These are phyloP conservation scores for Caenorhabditis doughertyi DNA, from an alignment of 2,888 invertebrate species.

Conservation along the genomic window DNA sequence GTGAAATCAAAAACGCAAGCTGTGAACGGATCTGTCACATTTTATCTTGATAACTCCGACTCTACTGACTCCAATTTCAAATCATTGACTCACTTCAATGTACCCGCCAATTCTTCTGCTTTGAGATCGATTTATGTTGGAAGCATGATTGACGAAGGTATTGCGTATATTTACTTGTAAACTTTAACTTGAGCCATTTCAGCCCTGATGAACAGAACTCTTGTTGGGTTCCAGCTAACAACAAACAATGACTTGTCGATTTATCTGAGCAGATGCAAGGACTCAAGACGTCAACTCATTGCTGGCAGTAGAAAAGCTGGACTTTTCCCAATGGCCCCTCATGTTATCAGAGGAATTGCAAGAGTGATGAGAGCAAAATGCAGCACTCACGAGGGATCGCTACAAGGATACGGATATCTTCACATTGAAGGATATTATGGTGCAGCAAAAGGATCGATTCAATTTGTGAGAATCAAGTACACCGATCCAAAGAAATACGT, in stretches of 20 bases:
- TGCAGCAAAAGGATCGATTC: neutral
- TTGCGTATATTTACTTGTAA: too few relatives aligned
- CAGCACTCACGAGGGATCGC: neutral
- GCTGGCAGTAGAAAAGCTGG: neutral
- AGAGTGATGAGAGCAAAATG: neutral
- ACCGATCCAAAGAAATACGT: neutral
- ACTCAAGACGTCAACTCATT: neutral
- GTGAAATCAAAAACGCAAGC: neutral
- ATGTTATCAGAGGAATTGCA: neutral
- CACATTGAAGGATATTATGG: neutral
- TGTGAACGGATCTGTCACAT: neutral
- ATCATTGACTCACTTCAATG: too few relatives aligned
- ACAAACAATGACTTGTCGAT: neutral
- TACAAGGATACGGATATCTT: neutral
- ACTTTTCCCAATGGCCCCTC: neutral
- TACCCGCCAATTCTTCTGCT: too few relatives aligned
- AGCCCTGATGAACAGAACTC: neutral
- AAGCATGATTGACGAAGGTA: too few relatives aligned
- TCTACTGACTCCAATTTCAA: too few relatives aligned
- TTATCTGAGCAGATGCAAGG: conserved; percentile 9
- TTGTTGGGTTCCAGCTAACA: neutral
- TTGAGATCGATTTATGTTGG: too few relatives aligned
- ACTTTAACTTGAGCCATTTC: too few relatives aligned
- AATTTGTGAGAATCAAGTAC: neutral
- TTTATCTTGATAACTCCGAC: too few relatives aligned